Evolutionary conservation across 2,113 vertebrate species (phyloP).

Genomic region (Butastur rufipennis): DNA sequence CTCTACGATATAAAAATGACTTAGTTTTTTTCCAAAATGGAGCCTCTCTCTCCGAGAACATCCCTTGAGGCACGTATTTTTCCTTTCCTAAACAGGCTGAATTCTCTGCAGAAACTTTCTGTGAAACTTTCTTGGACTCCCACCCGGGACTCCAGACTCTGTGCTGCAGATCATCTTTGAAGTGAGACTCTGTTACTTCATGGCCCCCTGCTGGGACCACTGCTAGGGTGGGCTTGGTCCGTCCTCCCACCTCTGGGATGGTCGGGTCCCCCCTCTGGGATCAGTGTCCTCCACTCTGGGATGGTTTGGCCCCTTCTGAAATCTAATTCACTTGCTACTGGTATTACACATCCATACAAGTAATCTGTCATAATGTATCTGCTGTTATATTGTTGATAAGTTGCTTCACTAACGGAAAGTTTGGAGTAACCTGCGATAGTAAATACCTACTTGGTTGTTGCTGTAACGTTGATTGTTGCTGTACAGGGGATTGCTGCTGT

Average conservation of each 20-base stretch:
- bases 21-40: neutral
- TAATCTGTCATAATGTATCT: neutral
- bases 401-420: neutral
- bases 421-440: too few relatives aligned
- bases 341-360: neutral
- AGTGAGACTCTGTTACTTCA: too few relatives aligned
- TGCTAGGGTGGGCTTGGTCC: fast-evolving
- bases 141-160: neutral
- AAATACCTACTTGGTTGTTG: neutral
- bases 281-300: fast-evolving
- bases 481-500: neutral
- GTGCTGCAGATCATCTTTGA: fast-evolving
- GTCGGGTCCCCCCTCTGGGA: neutral
- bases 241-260: neutral
- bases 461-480: neutral
- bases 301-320: neutral
- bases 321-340: neutral
- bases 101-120: neutral
- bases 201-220: fast-evolving
- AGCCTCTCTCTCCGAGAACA: neutral
- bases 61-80: fast-evolving
- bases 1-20: neutral
- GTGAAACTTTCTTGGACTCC: neutral
- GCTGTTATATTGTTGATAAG: neutral
- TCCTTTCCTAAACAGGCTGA: neutral